phyloP scores from a whole-genome alignment of 2,888 invertebrate genomes.

The Nemapogon koenigi region DNA sequence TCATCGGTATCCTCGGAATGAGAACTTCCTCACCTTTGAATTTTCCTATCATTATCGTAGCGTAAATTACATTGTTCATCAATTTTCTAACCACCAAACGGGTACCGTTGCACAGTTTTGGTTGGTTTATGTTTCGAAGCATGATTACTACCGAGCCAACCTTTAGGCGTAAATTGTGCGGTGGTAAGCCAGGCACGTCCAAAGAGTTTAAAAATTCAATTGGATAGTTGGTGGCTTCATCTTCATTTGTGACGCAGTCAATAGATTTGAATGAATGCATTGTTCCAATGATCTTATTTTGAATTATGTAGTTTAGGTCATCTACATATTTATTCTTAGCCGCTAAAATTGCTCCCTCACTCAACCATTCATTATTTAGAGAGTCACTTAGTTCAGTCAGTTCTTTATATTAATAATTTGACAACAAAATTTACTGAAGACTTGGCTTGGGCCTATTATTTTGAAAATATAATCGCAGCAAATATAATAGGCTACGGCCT shows the following conservation, averaged over 20 bases:
- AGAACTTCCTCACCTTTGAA: conserved; percentile 15
- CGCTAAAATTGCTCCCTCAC: conserved; percentile 10
- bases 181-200: conserved; percentile 20
- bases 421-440: too few relatives aligned
- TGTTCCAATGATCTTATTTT: conserved; percentile 4
- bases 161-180: conserved; percentile 23
- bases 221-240: conserved; percentile 16
- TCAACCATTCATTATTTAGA: conserved; percentile 11
- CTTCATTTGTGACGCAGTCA: conserved; percentile 8
- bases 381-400: too few relatives aligned
- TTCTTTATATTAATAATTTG: too few relatives aligned
- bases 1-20: conserved; percentile 18
- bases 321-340: conserved; percentile 10
- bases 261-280: conserved; percentile 10
- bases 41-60: conserved; percentile 16
- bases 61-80: conserved; percentile 17
- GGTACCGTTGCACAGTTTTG: conserved; percentile 16
- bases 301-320: conserved; percentile 9
- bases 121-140: conserved; percentile 22
- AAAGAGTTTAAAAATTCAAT: conserved; percentile 22
- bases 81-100: conserved; percentile 18
- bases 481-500: too few relatives aligned
- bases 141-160: conserved; percentile 24
- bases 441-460: too few relatives aligned
- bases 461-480: too few relatives aligned